Conservation (phyloP, 2,797 vertebrate genomes). For the Buceros bicornis region DNA sequence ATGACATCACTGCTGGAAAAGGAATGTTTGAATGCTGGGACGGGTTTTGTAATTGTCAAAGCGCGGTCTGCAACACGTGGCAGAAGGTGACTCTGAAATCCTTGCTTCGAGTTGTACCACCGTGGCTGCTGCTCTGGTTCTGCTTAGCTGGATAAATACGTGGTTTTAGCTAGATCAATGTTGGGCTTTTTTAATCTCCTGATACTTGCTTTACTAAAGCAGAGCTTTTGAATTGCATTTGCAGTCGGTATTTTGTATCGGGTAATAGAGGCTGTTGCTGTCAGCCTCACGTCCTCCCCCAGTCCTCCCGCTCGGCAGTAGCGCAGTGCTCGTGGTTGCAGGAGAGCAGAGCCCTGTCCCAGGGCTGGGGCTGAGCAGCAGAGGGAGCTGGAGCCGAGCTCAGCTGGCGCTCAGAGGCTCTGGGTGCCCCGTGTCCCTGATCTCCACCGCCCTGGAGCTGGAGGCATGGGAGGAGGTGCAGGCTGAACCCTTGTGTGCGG, state of each 20-base stretch:
- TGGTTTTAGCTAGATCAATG: too few relatives aligned
- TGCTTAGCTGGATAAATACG: background rate
- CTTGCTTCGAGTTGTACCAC: background rate
- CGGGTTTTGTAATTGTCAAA: background rate
- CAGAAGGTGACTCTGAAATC: background rate
- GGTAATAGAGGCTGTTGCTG: background rate
- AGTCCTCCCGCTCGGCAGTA: too few relatives aligned
- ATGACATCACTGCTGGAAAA: background rate
- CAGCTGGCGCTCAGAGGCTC: accelerated
- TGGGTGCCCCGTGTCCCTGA: background rate
- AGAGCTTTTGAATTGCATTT: background rate
- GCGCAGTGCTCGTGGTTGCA: accelerated
- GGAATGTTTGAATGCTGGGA: background rate
- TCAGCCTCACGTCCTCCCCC: accelerated
- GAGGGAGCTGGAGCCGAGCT: constrained; percentile 68
- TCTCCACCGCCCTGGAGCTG: background rate
- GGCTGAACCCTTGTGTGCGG: background rate
- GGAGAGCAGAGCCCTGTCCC: background rate
- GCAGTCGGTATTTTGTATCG: background rate
- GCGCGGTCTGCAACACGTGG: background rate
- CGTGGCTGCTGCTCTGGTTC: background rate
- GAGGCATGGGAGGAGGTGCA: accelerated
- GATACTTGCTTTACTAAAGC: background rate
- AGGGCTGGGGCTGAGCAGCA: constrained; percentile 31
- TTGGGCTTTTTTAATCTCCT: background rate